A percentile compares a stretch with the other conserved stretches of the same genome.
phyloP scores from a whole-genome alignment of 2,113 vertebrate genomes.

The Gavia stellata region DNA sequence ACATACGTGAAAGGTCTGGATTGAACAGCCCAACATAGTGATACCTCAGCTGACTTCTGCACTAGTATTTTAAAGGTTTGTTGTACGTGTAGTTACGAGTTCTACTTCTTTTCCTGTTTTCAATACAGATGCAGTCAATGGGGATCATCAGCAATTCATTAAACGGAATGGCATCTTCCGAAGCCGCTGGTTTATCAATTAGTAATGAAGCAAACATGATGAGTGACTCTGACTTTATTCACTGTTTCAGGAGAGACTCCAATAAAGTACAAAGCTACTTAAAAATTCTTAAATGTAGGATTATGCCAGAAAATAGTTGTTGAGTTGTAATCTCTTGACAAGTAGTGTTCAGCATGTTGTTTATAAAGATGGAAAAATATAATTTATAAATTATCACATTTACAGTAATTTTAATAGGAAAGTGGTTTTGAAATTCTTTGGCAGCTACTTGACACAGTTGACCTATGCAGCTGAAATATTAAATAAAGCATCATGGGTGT shows the following conservation, averaged over 20 bases:
- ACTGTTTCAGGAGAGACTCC: conserved; percentile 82
- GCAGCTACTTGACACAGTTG: neutral
- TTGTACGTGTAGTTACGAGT: neutral
- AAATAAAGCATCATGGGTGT: neutral
- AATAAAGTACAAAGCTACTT: conserved; percentile 85
- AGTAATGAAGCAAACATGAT: conserved; percentile 67
- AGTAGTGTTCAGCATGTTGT: neutral
- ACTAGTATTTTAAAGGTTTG: neutral
- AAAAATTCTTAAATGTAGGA: conserved; percentile 83
- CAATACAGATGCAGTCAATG: conserved; percentile 77
- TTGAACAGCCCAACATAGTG: neutral
- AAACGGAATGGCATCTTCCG: conserved; percentile 57
- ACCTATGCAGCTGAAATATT: neutral
- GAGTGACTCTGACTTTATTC: conserved; percentile 79
- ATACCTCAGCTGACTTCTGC: neutral
- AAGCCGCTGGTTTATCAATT: conserved; percentile 38
- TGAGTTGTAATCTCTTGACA: neutral
- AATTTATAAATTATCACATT: neutral
- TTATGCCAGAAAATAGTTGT: conserved; percentile 69
- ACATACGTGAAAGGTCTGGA: neutral
- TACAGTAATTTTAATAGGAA: neutral
- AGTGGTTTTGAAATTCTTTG: neutral
- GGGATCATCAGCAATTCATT: conserved; percentile 77
- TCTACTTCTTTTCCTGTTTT: neutral
- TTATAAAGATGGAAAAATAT: neutral